Evolutionary conservation across 2,888 invertebrate species (phyloP).

Genomic region (Lithophane ornitopus): DNA sequence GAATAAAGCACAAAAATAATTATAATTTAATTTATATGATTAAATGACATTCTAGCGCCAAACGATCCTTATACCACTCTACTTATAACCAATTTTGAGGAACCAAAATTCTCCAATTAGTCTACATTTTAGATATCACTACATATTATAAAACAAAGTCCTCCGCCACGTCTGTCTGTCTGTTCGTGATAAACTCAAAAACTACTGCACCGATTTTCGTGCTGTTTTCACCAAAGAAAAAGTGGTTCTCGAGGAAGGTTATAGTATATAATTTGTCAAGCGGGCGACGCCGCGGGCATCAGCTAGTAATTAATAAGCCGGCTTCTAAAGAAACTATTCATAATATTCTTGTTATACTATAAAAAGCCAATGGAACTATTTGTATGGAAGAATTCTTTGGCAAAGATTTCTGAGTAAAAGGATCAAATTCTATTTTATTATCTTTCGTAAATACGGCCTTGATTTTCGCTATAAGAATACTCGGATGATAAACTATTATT

Average conservation of each 20-base stretch:
- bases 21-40: too few relatives aligned
- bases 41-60: too few relatives aligned
- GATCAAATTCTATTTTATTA: conserved; percentile 15
- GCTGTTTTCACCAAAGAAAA: too few relatives aligned
- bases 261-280: too few relatives aligned
- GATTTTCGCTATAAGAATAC: conserved; percentile 13
- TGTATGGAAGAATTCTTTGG: conserved; percentile 17
- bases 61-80: too few relatives aligned
- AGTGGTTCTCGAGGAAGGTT: too few relatives aligned
- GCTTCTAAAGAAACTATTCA: conserved; percentile 19
- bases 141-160: too few relatives aligned
- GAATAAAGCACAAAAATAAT: too few relatives aligned
- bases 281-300: too few relatives aligned
- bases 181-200: too few relatives aligned
- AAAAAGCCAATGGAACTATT: conserved; percentile 20
- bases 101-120: background rate
- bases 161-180: too few relatives aligned
- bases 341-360: conserved; percentile 27
- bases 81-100: background rate
- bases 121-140: background rate
- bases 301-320: conserved; percentile 2
- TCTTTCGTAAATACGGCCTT: conserved; percentile 2
- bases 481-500: conserved; percentile 19
- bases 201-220: too few relatives aligned
- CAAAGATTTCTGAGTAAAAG: conserved; percentile 18